These are phyloP conservation scores for Rhynchonema sp. DNA, from an alignment of 2,888 invertebrate species.

Conservation along the genomic window DNA sequence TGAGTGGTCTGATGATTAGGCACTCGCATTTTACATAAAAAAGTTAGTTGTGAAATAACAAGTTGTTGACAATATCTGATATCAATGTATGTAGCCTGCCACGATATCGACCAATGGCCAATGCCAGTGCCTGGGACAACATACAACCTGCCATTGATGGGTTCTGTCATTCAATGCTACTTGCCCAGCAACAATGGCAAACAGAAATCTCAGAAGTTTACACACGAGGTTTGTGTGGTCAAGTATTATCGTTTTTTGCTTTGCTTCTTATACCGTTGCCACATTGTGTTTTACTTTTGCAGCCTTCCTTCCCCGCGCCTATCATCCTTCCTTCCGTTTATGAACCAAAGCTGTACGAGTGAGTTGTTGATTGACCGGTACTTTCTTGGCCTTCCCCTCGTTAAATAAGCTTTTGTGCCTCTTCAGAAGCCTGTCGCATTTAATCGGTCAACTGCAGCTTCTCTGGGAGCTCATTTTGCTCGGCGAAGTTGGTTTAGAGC, in stretches of 20 bases:
- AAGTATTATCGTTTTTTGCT: no score
- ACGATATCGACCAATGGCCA: constrained; percentile 86
- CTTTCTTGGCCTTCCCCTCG: no score
- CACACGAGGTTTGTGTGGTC: constrained; percentile 9
- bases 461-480: constrained; percentile 88
- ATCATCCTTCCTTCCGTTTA: constrained; percentile 18
- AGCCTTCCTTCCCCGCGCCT: not conserved
- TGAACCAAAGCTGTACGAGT: constrained; percentile 35
- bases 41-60: no score
- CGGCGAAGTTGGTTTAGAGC: no score
- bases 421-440: constrained; percentile 11
- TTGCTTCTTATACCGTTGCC: no score
- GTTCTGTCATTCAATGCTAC: constrained; percentile 42
- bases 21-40: no score
- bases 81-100: constrained; percentile 40
- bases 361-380: constrained; percentile 6
- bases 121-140: constrained; percentile 57
- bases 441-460: constrained; percentile 67
- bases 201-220: no score
- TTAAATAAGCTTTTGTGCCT: no score
- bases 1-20: not conserved
- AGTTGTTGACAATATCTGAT: no score
- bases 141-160: constrained; percentile 63
- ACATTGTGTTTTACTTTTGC: not conserved
- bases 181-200: constrained; percentile 7